These are phyloP conservation scores for Thymelicus acteon DNA, from an alignment of 2,888 invertebrate genomes.

Conservation along the genomic window DNA sequence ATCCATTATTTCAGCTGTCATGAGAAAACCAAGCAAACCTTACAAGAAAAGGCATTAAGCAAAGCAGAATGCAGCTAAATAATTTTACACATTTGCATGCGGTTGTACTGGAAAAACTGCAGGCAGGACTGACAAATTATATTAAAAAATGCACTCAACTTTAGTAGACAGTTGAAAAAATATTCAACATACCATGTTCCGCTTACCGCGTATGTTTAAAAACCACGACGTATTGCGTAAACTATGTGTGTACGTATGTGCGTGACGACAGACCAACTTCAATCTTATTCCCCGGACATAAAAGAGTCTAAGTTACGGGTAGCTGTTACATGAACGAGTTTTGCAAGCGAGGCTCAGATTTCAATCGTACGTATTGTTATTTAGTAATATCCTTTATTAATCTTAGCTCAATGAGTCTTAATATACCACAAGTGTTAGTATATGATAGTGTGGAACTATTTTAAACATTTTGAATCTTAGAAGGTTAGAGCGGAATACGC, in stretches of 20 bases:
- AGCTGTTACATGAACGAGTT: slow-evolving; percentile 36
- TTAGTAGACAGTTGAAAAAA: slow-evolving; percentile 36
- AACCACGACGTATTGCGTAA: slow-evolving; percentile 42
- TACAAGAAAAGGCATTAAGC: too few species aligned
- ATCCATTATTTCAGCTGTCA: too few species aligned
- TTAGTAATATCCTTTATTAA: slow-evolving; percentile 51
- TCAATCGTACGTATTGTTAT: slow-evolving; percentile 49
- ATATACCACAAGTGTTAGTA: neutral
- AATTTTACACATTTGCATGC: neutral
- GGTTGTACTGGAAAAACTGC: neutral
- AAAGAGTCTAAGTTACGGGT: slow-evolving; percentile 26
- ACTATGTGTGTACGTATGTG: slow-evolving; percentile 22
- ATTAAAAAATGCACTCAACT: slow-evolving; percentile 37
- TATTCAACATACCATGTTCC: slow-evolving; percentile 39
- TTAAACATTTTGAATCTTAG: neutral
- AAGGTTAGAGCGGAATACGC: too few species aligned
- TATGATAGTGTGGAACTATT: too few species aligned
- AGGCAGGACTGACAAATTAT: slow-evolving; percentile 15
- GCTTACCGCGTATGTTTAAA: slow-evolving; percentile 41
- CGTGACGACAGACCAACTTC: slow-evolving; percentile 7
- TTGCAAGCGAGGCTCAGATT: slow-evolving; percentile 42
- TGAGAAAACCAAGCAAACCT: too few species aligned
- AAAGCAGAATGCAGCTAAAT: too few species aligned
- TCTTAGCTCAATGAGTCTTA: slow-evolving; percentile 14
- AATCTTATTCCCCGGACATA: slow-evolving; percentile 10